Evolutionary conservation across 23 tunicate species (phyloP).

Genomic region (Styela plicata): DNA sequence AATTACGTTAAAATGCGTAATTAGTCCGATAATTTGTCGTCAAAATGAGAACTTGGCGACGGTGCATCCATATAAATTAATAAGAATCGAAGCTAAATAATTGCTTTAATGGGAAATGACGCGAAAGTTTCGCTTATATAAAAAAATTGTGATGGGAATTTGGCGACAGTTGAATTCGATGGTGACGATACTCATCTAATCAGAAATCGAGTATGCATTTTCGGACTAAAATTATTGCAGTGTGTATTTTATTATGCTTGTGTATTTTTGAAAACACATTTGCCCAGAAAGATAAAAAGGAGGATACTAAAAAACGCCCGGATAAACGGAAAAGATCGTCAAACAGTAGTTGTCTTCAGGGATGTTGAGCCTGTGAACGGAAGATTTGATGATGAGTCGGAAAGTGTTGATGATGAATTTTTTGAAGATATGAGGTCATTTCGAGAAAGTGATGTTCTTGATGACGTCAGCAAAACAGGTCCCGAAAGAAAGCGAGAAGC

Average conservation of each 20-base stretch:
- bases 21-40: background rate
- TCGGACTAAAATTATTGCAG: too few species aligned
- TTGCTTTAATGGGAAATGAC: background rate
- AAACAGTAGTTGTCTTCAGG: background rate
- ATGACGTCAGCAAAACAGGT: slow-evolving; percentile 23
- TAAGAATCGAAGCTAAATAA: background rate
- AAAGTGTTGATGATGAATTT: slow-evolving; percentile 27
- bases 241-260: too few species aligned
- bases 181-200: too few species aligned
- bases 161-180: too few species aligned
- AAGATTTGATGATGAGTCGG: slow-evolving; percentile 10
- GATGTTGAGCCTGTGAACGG: background rate
- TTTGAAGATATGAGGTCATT: slow-evolving; percentile 1
- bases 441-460: slow-evolving; percentile 33
- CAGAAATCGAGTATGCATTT: too few species aligned
- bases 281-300: background rate
- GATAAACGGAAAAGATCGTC: background rate
- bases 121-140: background rate
- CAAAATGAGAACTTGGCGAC: background rate
- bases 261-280: too few species aligned
- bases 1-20: background rate
- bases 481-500: background rate
- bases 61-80: background rate
- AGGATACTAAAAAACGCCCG: background rate
- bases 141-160: too few species aligned